Base-by-base conservation (phyloP, 35 echinoderm and acorn worm species). In the Ophioderma brevispina region DNA sequence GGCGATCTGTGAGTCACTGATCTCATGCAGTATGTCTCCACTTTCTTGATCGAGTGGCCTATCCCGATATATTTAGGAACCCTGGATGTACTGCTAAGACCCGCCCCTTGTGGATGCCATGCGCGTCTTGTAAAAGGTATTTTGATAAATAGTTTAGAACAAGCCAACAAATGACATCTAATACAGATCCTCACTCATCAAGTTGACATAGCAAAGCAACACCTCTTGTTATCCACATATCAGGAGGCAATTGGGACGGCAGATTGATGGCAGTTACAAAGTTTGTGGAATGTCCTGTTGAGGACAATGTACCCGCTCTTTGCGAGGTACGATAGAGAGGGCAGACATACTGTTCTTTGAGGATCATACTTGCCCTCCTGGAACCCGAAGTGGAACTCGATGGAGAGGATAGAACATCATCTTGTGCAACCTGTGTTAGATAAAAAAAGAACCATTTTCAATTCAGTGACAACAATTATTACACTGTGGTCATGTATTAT, bases 221-320 rank as follows among this genome's bases (percentile, higher is more conserved):
- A 1, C 94, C 94, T 36, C 94, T 89, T 2, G 41, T 92, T 46
- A 97, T 92, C 96, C 96, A 98, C n/a, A 94, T 75, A 50, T 98
- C 96, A 33, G 96, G 81, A 28, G 85, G 50, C 2, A 89, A 80
- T 30, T 86, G 76, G 1, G 96, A 94, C 21, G 96, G 96, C 10
- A 98, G 92, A 76, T 90, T 76, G 0, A 98, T 84, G 0, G 96
- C 87, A 0, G 92, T 92, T 10, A 98, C 96, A 87, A 98, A 98
- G 85, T 98, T 98, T 31, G 96, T 98, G 32, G 96, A 98, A 38
- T 88, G 96, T 38, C 96, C 96, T 0, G 96, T 98, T n/a, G 96
- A 98, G 33, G 96, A 98, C 37, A 98, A 85, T 21, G 96, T 98
- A 33, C 96, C 96, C 13, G 96, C 92, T 30, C 96, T 84, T 31